These are phyloP conservation scores for Drosophila rufa DNA, from an alignment of 1,140 invertebrate genomes.

Conservation along the genomic window DNA sequence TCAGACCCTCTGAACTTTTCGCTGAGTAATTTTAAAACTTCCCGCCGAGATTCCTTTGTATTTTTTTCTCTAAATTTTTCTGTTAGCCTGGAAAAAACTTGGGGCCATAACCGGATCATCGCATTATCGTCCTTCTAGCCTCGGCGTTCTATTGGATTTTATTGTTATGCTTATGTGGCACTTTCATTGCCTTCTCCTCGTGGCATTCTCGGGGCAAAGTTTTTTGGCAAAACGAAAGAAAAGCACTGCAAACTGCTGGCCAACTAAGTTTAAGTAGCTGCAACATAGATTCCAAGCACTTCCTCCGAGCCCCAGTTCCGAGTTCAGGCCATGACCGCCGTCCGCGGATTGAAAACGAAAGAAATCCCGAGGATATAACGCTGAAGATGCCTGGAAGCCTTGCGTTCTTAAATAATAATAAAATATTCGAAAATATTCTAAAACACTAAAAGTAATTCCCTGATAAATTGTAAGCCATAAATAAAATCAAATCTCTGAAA, in stretches of 20 bases:
- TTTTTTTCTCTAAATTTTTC: neutral
- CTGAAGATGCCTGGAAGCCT: too few species aligned
- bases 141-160: constrained; percentile 41
- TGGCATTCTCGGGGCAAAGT: constrained; percentile 22
- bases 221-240: constrained; percentile 19
- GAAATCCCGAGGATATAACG: neutral
- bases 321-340: constrained; percentile 13
- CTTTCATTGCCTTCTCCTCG: constrained; percentile 33
- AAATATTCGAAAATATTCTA: neutral
- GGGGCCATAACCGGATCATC: neutral
- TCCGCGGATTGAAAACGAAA: neutral
- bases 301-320: constrained; percentile 22
- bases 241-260: constrained; percentile 39
- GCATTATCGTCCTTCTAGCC: constrained; percentile 40
- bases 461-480: too few species aligned
- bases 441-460: too few species aligned
- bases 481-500: too few species aligned
- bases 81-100: constrained; percentile 15
- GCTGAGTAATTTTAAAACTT: constrained; percentile 48
- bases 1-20: constrained; percentile 27
- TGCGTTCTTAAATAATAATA: too few species aligned
- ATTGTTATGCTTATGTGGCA: constrained; percentile 64
- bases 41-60: constrained; percentile 15
- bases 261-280: constrained; percentile 61
- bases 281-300: constrained; percentile 51